Percentiles rank a stretch among this genome's conserved stretches.
These are phyloP conservation scores for Tachina lurida DNA, from an alignment of 2,888 invertebrate species.

Conservation along the genomic window DNA sequence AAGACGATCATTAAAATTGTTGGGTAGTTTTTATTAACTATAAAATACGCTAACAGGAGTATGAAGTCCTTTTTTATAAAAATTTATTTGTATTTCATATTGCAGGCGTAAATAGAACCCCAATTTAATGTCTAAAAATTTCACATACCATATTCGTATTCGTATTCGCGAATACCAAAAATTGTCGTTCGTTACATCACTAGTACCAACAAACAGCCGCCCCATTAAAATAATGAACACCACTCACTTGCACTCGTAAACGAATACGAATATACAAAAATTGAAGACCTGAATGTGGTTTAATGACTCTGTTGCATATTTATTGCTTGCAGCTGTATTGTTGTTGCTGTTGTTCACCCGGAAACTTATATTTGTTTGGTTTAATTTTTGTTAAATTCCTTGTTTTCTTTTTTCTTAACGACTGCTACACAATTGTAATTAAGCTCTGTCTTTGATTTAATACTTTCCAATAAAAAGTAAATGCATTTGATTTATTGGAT, in stretches of 20 bases:
- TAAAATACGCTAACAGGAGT: too few relatives aligned
- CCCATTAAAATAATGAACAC: slow-evolving; percentile 7
- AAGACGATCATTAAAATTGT: too few relatives aligned
- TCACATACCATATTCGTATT: too few relatives aligned
- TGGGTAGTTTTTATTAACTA: too few relatives aligned
- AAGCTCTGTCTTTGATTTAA: slow-evolving; percentile 24
- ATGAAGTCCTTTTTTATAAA: too few relatives aligned
- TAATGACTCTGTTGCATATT: slow-evolving; percentile 63
- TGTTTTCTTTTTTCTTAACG: slow-evolving; percentile 28
- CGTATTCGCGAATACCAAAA: too few relatives aligned
- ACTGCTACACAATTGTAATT: slow-evolving; percentile 41
- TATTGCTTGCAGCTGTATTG: slow-evolving; percentile 44
- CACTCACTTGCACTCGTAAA: slow-evolving; percentile 12
- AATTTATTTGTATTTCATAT: too few relatives aligned
- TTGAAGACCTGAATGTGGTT: slow-evolving; percentile 38
- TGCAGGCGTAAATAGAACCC: too few relatives aligned
- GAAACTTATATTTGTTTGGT: slow-evolving; percentile 40
- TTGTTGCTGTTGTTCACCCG: slow-evolving; percentile 46
- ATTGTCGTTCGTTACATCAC: too few relatives aligned
- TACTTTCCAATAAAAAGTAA: background rate
- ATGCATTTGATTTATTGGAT: too few relatives aligned
- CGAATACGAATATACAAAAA: slow-evolving; percentile 6
- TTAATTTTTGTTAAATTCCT: slow-evolving; percentile 12
- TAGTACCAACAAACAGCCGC: background rate
- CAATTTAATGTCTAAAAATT: too few relatives aligned